These are phyloP conservation scores for Odocoileus virginianus DNA, from an alignment of 2,113 vertebrate species.

Conservation along the genomic window DNA sequence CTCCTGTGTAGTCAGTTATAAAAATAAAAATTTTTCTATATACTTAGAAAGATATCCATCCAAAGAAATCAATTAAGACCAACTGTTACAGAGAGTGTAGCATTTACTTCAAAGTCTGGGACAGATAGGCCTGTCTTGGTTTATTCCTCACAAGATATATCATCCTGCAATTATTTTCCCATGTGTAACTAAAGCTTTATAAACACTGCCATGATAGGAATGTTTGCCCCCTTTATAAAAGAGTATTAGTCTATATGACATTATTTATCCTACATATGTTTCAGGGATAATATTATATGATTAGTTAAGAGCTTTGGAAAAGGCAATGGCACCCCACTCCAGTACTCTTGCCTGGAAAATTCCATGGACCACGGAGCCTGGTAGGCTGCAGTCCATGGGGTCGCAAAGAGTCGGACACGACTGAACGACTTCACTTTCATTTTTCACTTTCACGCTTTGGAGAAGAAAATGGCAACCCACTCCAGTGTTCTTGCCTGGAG, in stretches of 20 bases:
- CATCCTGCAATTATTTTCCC: background rate
- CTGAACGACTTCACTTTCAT: no score
- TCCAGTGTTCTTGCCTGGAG: no score
- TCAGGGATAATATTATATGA: slow-evolving; percentile 8
- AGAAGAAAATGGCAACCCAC: no score
- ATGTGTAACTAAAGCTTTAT: background rate
- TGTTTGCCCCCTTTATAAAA: background rate
- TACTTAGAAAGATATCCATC: background rate
- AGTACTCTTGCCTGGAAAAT: no score
- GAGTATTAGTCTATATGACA: background rate
- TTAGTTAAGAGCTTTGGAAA: background rate
- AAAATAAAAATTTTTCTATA: background rate
- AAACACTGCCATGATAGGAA: background rate
- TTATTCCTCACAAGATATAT: background rate
- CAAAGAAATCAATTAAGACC: background rate
- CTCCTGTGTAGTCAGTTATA: background rate
- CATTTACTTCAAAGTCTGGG: background rate
- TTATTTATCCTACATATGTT: background rate
- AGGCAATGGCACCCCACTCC: no score
- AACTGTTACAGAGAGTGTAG: background rate
- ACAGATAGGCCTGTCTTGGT: background rate
- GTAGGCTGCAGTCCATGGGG: no score
- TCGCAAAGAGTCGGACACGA: no score
- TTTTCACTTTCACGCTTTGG: no score
- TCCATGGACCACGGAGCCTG: no score